Evolutionary conservation across 1,140 invertebrate species (phyloP).

Genomic region (Cherax quadricarinatus): DNA sequence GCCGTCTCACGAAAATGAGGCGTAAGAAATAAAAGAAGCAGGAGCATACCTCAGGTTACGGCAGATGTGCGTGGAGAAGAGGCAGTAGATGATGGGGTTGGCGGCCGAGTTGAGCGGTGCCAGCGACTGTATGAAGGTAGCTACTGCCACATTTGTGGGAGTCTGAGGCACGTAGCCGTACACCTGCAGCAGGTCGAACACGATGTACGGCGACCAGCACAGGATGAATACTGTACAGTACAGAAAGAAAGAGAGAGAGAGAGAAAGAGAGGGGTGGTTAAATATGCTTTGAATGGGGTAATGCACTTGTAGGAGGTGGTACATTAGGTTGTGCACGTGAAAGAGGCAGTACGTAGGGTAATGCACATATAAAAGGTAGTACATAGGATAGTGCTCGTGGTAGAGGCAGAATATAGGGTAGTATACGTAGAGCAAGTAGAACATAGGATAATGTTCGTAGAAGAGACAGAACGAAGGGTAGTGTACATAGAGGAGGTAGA

Average conservation of each 20-base stretch:
- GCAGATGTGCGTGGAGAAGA: conserved; percentile 94
- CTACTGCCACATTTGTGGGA: conserved; percentile 88
- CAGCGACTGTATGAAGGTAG: conserved; percentile 94
- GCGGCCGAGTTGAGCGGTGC: conserved; percentile 95
- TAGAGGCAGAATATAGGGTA: background rate
- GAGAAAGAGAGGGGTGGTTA: background rate
- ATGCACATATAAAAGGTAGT: background rate
- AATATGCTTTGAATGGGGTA: background rate
- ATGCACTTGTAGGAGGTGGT: background rate
- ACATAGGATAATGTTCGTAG: too few species aligned
- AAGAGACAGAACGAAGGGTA: too few species aligned
- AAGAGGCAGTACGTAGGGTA: too few species aligned
- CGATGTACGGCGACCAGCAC: conserved; percentile 97
- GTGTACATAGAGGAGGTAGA: too few species aligned
- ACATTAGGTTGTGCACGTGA: too few species aligned
- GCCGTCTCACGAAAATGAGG: too few species aligned
- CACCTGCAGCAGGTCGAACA: conserved; percentile 95
- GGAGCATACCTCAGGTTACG: conserved; percentile 86
- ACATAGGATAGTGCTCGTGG: background rate
- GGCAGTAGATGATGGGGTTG: conserved; percentile 96
- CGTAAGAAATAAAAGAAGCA: background rate
- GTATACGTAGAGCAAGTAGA: too few species aligned
- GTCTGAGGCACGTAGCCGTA: conserved; percentile 89
- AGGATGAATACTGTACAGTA: conserved; percentile 89
- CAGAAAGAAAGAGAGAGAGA: background rate